Base-by-base conservation (phyloP, 2,797 vertebrate genomes). In the Tangara arthus region DNA sequence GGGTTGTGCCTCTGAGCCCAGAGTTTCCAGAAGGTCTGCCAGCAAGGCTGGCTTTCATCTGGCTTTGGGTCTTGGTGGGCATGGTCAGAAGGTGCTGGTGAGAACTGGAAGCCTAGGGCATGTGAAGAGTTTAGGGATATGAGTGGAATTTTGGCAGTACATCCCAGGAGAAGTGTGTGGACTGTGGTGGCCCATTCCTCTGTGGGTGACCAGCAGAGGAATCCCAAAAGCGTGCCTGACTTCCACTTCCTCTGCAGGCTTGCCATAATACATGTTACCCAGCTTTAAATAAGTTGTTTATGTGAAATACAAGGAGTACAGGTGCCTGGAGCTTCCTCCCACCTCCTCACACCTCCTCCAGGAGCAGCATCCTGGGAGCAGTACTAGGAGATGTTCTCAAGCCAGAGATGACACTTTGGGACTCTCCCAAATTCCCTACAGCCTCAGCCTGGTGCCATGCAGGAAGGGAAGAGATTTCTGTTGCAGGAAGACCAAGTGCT, bases 301-400 rank as follows among this genome's bases (percentile, higher is more conserved):
- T 41, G 34, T 82, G 92, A 86, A 65, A 55, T 87, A 75, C 22
- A 75, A 65, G 50, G 64, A 69, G 57, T 57, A 53, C 72, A 90
- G 91, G 91, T 96, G 91, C 85, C 77, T 66, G 82, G 76, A 89
- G 70, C 73, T 79, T 84, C 94, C 71, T 95, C 88, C 85, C 83
- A 95, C 90, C 24, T 90, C 63, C 15, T 95, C 92, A 37, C 82
- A 85, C 91, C 79, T 92, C 92, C 84, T 85, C 72, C 89, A 41
- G 87, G 79, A 93, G 72, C 75, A 15, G 14, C 78, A 83, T 91
- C 37, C 59, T 69, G 50, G 60, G 55, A 86, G 47, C 72, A 24
- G 90, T 82, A 57, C 69, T 56, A 6, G 13, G 26, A 84, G 69
- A 56, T 46, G 35, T 76, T 83, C 82, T 66, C 82, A 68, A 89